Percentiles rank a stretch among this genome's conserved stretches.
Conservation (phyloP, 2,888 invertebrate species). For the Amphimallon solstitiale region DNA sequence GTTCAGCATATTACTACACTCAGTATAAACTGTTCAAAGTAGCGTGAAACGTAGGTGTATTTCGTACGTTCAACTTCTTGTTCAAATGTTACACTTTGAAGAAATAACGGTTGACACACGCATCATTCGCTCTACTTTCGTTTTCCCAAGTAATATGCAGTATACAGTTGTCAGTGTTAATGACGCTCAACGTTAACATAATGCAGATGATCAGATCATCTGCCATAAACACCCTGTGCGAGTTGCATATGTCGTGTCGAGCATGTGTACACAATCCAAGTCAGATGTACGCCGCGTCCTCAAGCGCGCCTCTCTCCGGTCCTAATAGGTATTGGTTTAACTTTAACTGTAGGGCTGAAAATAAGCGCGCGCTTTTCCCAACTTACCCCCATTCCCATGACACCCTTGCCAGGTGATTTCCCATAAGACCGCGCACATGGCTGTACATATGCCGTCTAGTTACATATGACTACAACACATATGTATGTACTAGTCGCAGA, state of each 20-base stretch:
- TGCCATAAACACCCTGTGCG: conserved; percentile 48
- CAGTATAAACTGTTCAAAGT: too few relatives aligned
- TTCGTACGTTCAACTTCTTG: neutral
- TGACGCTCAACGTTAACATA: conserved; percentile 44
- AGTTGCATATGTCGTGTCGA: conserved; percentile 50
- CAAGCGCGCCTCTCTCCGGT: conserved; percentile 24
- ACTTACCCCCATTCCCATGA: conserved; percentile 57
- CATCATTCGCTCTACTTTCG: conserved; percentile 21
- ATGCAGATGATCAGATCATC: conserved; percentile 49
- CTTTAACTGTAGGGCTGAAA: conserved; percentile 41
- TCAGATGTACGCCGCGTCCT: conserved; percentile 44
- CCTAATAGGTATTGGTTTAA: conserved; percentile 53
- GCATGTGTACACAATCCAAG: conserved; percentile 48
- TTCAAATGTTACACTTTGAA: conserved; percentile 13
- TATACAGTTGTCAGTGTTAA: conserved; percentile 42
- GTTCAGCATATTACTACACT: too few relatives aligned
- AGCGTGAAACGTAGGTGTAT: too few relatives aligned
- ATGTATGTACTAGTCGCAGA: conserved; percentile 22
- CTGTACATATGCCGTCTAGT: conserved; percentile 62
- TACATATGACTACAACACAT: conserved; percentile 24
- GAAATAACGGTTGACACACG: conserved; percentile 22
- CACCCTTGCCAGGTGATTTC: conserved; percentile 64
- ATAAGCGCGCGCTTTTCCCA: conserved; percentile 39
- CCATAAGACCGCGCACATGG: conserved; percentile 65
- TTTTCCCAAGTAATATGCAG: conserved; percentile 25